Evolutionary conservation across 92 coral and sea anemone genomes (phyloP).

Genomic region (Galaxea fascicularis): DNA sequence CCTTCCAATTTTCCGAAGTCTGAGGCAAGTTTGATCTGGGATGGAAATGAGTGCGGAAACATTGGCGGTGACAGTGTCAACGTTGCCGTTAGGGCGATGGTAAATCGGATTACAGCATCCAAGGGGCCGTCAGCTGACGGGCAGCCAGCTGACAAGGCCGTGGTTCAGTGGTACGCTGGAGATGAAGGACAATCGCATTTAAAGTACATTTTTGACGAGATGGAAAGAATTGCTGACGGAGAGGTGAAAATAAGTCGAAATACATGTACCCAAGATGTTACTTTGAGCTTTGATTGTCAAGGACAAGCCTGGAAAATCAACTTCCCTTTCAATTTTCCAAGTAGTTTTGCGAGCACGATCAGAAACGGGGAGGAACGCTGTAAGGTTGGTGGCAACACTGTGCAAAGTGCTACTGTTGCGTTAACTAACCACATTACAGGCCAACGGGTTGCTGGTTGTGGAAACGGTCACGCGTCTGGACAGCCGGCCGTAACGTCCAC

Average conservation of each 20-base stretch:
- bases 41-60: background rate
- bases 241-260: constrained; percentile 45
- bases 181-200: constrained; percentile 28
- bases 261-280: constrained; percentile 47
- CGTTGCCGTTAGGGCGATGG: background rate
- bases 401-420: constrained; percentile 10
- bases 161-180: constrained; percentile 55
- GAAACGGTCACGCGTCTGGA: background rate
- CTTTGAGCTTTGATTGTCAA: constrained; percentile 12
- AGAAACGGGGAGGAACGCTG: background rate
- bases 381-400: constrained; percentile 21
- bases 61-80: background rate
- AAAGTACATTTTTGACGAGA: constrained; percentile 14
- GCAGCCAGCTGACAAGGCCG: background rate
- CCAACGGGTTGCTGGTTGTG: background rate
- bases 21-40: constrained; percentile 1
- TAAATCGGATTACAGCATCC: background rate
- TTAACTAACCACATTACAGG: background rate
- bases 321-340: constrained; percentile 47
- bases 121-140: background rate
- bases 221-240: constrained; percentile 21
- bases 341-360: constrained; percentile 4
- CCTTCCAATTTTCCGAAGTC: constrained; percentile 48
- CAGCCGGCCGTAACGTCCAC: background rate
- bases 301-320: constrained; percentile 39